Conservation (phyloP, 2,113 vertebrate genomes). For the Perca schrenkii region DNA sequence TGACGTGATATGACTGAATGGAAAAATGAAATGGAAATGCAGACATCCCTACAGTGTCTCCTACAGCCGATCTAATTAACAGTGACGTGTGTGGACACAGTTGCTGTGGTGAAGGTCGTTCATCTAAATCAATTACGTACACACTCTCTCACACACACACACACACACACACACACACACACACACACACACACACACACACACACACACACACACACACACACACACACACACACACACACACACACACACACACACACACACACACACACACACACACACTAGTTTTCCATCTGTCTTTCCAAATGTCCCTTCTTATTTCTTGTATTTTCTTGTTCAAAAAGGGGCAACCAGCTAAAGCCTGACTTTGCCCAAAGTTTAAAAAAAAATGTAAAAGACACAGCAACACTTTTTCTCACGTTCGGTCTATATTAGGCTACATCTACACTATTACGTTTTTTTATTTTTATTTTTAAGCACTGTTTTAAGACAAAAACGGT, state of each 20-base stretch:
- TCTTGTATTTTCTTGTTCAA: background rate
- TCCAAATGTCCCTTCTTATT: background rate
- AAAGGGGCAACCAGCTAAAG: background rate
- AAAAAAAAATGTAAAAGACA: no score
- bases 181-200: no score
- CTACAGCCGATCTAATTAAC: conserved; percentile 25
- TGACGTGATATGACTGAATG: background rate
- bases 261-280: background rate
- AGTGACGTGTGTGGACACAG: conserved; percentile 4
- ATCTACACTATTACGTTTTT: no score
- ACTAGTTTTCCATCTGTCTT: background rate
- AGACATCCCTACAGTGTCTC: background rate
- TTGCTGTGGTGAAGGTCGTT: conserved; percentile 34
- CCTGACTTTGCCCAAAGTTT: no score
- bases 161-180: no score
- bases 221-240: background rate
- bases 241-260: background rate
- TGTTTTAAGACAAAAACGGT: no score
- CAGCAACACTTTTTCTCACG: no score
- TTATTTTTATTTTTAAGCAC: no score
- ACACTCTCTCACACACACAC: no score
- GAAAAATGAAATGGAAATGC: background rate
- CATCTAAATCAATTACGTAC: conserved; percentile 9
- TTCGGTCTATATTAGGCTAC: no score
- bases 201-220: background rate